A percentile compares a stretch with the other conserved stretches of the same genome.
These are phyloP conservation scores for Sarcophaga subvicina DNA, from an alignment of 2,888 invertebrate genomes.

Conservation along the genomic window DNA sequence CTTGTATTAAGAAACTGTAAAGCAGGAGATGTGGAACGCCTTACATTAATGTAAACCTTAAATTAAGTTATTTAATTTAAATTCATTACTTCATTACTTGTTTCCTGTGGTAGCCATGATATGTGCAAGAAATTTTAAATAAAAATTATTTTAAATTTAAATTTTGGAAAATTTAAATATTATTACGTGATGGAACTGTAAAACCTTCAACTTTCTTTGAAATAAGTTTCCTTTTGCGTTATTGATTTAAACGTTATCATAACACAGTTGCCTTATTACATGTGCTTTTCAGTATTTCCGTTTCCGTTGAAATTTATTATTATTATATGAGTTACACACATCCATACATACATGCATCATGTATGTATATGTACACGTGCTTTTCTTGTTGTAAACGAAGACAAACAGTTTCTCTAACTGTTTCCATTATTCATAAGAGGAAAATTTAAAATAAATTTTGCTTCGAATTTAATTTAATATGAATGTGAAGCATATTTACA, in stretches of 20 bases:
- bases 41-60: conserved; percentile 30
- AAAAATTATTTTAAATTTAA: no score
- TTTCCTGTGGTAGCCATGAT: conserved; percentile 4
- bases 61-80: conserved; percentile 61
- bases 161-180: no score
- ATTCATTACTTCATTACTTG: conserved; percentile 25
- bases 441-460: conserved; percentile 44
- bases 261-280: neutral
- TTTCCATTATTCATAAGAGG: conserved; percentile 40
- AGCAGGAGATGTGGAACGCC: neutral
- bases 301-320: conserved; percentile 13
- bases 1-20: no score
- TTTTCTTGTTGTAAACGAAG: neutral
- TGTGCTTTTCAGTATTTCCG: conserved; percentile 12
- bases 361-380: neutral
- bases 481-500: neutral
- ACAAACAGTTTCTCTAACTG: conserved; percentile 26
- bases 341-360: neutral
- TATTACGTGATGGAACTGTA: no score
- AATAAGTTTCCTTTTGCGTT: neutral
- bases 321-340: neutral
- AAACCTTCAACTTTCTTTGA: no score
- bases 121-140: neutral
- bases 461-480: conserved; percentile 45
- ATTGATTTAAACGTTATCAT: neutral